A percentile compares a stretch with the other conserved stretches of the same genome.
These are phyloP conservation scores for Epizoanthus rinbou DNA, from an alignment of 92 coral and sea anemone species.

Conservation along the genomic window DNA sequence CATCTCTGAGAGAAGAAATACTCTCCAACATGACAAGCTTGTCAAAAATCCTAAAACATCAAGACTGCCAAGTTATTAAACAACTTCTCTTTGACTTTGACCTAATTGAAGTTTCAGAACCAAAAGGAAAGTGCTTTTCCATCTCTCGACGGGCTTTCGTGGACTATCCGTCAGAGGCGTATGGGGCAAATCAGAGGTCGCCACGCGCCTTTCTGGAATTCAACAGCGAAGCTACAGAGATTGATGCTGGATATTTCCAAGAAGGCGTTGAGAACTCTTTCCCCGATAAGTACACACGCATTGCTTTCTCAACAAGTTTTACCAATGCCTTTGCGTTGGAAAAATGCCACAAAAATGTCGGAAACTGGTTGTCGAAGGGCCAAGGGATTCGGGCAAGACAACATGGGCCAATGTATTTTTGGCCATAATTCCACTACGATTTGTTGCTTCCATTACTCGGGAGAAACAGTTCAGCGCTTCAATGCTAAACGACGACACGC, in stretches of 20 bases:
- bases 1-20: no score
- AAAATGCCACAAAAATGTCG: constrained; percentile 31
- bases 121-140: constrained; percentile 27
- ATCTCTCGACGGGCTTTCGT: constrained; percentile 20
- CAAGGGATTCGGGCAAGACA: constrained; percentile 44
- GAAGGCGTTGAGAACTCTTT: constrained; percentile 38
- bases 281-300: constrained; percentile 20
- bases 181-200: constrained; percentile 16
- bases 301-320: constrained; percentile 35
- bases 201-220: constrained; percentile 27
- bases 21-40: no score
- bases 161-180: constrained; percentile 1
- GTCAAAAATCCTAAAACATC: not conserved
- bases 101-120: constrained; percentile 24
- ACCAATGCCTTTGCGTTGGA: constrained; percentile 18
- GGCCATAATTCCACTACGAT: constrained; percentile 13
- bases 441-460: constrained; percentile 19
- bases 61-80: constrained; percentile 16
- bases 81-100: constrained; percentile 10
- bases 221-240: constrained; percentile 17
- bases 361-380: constrained; percentile 38
- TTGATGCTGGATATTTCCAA: constrained; percentile 28
- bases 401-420: constrained; percentile 26
- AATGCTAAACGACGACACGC: no score
- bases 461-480: constrained; percentile 35